phyloP scores from a whole-genome alignment of 2,113 vertebrate genomes.

The Peucedramus taeniatus region DNA sequence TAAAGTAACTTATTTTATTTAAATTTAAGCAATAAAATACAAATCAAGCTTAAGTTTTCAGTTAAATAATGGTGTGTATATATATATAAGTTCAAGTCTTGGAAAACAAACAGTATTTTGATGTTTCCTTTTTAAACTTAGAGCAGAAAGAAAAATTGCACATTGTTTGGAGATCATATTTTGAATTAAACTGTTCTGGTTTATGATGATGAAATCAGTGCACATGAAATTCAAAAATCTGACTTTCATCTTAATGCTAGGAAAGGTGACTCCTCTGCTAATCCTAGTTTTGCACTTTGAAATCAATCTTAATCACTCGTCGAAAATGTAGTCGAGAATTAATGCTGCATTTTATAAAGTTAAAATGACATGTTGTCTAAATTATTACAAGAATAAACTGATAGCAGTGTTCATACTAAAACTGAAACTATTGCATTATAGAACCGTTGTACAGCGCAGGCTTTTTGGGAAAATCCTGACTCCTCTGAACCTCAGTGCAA shows the following conservation, averaged over 20 bases:
- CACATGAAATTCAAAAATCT: conserved; percentile 50
- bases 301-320: conserved; percentile 43
- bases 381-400: conserved; percentile 26
- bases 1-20: conserved; percentile 75
- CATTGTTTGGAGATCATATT: conserved; percentile 56
- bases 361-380: conserved; percentile 46
- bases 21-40: conserved; percentile 80
- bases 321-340: conserved; percentile 44
- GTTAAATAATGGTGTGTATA: conserved; percentile 46
- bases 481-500: background rate
- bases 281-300: conserved; percentile 76
- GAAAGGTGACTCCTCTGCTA: conserved; percentile 65
- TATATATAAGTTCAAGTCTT: conserved; percentile 59
- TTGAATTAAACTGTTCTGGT: conserved; percentile 45
- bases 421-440: background rate
- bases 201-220: conserved; percentile 18
- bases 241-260: conserved; percentile 49
- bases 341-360: conserved; percentile 78
- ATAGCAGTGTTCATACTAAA: conserved; percentile 58
- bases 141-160: conserved; percentile 48
- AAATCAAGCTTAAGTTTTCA: conserved; percentile 65
- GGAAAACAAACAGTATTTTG: conserved; percentile 58
- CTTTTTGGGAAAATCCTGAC: background rate
- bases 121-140: conserved; percentile 52
- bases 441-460: background rate